These are phyloP conservation scores for Melipona quadrifasciata DNA, from an alignment of 1,140 invertebrate genomes.

Conservation along the genomic window DNA sequence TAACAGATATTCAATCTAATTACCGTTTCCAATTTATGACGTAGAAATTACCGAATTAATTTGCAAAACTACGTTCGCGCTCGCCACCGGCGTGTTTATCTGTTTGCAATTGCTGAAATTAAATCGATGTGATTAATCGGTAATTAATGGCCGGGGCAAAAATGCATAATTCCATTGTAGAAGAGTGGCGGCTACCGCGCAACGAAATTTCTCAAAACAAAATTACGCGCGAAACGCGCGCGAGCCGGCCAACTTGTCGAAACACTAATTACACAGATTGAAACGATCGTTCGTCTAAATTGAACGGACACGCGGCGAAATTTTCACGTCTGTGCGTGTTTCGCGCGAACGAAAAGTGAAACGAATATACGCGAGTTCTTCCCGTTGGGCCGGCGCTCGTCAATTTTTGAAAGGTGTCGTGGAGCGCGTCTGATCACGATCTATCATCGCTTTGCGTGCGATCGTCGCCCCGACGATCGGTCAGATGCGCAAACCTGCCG, in stretches of 20 bases:
- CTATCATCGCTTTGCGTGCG: constrained; percentile 5
- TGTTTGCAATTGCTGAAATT: background rate
- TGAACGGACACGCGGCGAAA: background rate
- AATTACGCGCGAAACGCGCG: background rate
- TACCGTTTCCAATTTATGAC: background rate
- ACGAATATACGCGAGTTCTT: background rate
- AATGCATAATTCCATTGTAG: background rate
- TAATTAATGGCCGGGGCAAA: background rate
- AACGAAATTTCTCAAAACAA: background rate
- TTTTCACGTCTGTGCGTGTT: background rate
- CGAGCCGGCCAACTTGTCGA: background rate
- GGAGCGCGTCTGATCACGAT: background rate
- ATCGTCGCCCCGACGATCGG: background rate
- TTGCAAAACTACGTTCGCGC: background rate
- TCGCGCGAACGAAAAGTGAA: background rate
- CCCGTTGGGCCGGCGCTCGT: background rate
- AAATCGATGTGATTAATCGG: background rate
- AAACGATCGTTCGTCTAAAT: constrained; percentile 3
- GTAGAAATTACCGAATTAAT: background rate
- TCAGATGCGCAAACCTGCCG: background rate
- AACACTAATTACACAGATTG: background rate
- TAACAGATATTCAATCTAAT: constrained; percentile 1
- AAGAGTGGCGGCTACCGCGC: background rate
- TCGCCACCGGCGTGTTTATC: background rate
- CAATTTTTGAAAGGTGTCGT: background rate